Evolutionary conservation across 2,888 invertebrate species (phyloP).

Genomic region (Cosmorhoe ocellata): DNA sequence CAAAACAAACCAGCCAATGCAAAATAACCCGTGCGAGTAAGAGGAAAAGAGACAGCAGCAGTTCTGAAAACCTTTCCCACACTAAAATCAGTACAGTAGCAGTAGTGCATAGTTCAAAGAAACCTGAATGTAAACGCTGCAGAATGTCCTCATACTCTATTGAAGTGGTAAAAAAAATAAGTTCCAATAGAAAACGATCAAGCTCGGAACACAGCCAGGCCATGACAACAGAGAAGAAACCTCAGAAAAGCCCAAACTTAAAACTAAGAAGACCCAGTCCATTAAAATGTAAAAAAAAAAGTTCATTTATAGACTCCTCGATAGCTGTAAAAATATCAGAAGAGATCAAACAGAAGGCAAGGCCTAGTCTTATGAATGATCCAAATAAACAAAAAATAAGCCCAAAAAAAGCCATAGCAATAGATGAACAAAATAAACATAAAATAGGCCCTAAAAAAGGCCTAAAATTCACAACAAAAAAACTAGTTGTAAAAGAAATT

Average conservation of each 20-base stretch:
- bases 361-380: background rate
- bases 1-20: too few species aligned
- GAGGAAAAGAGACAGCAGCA: constrained; percentile 6
- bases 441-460: background rate
- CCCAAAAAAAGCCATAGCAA: background rate
- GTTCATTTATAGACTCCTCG: background rate
- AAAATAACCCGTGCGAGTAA: background rate
- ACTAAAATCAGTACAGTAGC: background rate
- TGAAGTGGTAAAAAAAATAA: too few species aligned
- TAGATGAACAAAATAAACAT: too few species aligned
- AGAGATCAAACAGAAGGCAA: background rate
- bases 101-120: background rate
- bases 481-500: too few species aligned
- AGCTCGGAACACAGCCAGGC: background rate
- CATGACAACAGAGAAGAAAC: background rate
- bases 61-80: background rate
- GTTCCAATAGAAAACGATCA: background rate
- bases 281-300: constrained; percentile 1
- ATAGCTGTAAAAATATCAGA: background rate
- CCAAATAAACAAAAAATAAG: background rate
- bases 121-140: background rate
- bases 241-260: background rate
- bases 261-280: background rate
- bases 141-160: background rate
- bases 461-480: too few species aligned